A percentile compares a stretch with the other conserved stretches of the same genome.
These are phyloP conservation scores for Sebastes hubbsi DNA, from an alignment of 2,797 vertebrate genomes.

Conservation along the genomic window DNA sequence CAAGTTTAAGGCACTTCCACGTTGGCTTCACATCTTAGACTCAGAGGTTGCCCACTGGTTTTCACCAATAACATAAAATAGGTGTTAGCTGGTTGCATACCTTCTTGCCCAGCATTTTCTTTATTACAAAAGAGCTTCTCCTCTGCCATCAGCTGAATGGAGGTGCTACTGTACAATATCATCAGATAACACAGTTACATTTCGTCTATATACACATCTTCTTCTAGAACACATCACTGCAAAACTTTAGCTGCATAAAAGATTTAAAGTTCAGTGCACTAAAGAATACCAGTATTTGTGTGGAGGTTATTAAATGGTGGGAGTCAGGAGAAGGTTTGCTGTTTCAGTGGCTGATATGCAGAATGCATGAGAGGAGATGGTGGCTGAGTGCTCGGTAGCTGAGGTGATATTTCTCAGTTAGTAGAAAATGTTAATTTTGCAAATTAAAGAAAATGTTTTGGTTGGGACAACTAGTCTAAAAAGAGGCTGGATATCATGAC, in stretches of 20 bases:
- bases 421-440: not conserved
- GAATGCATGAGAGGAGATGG: not conserved
- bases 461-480: not conserved
- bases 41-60: too few relatives aligned
- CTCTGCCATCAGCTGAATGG: not conserved
- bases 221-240: not conserved
- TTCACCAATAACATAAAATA: not conserved
- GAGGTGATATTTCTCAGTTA: not conserved
- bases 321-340: not conserved
- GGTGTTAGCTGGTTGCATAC: not conserved
- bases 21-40: too few relatives aligned
- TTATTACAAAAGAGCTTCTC: not conserved
- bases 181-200: not conserved
- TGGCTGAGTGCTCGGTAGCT: not conserved
- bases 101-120: not conserved
- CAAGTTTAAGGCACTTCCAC: too few relatives aligned
- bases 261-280: not conserved
- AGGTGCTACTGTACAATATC: not conserved
- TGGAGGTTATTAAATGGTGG: not conserved
- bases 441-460: not conserved
- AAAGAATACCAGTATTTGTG: not conserved
- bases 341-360: not conserved
- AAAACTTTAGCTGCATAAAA: not conserved
- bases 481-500: not conserved
- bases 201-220: not conserved